Evolutionary conservation across 2,888 invertebrate genomes (phyloP).

Genomic region (Amiota mariae): DNA sequence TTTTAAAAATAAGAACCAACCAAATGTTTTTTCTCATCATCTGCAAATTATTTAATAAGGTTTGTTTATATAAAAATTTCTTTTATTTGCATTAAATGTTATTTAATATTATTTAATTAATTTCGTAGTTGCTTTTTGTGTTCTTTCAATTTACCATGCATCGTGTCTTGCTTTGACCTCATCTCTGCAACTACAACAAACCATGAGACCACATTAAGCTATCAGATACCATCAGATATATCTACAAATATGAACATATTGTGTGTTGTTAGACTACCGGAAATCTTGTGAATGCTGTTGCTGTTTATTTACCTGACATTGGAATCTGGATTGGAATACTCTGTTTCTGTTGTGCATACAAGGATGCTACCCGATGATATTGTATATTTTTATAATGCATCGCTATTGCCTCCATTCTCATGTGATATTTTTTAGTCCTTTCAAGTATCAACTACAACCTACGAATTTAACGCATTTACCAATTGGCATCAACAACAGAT

Average conservation of each 20-base stretch:
- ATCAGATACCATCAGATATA: no score
- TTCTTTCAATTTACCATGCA: no score
- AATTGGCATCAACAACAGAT: conserved; percentile 1
- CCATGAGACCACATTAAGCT: no score
- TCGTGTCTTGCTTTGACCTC: no score
- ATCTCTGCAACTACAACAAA: no score
- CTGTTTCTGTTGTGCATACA: background rate
- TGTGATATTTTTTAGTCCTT: background rate
- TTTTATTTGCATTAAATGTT: no score
- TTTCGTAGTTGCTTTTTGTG: no score
- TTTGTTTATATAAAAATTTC: no score
- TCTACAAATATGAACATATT: background rate
- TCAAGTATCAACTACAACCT: background rate
- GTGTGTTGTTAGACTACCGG: background rate
- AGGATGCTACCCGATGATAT: background rate
- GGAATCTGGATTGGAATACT: background rate
- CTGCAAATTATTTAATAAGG: no score
- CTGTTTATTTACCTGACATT: background rate
- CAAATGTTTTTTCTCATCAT: no score
- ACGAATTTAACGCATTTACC: background rate
- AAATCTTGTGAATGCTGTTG: background rate
- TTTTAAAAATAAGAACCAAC: no score
- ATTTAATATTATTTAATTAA: no score
- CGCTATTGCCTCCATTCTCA: background rate
- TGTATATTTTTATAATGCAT: background rate